Conservation (phyloP, 1,140 invertebrate genomes). For the Drosophila pachea region DNA sequence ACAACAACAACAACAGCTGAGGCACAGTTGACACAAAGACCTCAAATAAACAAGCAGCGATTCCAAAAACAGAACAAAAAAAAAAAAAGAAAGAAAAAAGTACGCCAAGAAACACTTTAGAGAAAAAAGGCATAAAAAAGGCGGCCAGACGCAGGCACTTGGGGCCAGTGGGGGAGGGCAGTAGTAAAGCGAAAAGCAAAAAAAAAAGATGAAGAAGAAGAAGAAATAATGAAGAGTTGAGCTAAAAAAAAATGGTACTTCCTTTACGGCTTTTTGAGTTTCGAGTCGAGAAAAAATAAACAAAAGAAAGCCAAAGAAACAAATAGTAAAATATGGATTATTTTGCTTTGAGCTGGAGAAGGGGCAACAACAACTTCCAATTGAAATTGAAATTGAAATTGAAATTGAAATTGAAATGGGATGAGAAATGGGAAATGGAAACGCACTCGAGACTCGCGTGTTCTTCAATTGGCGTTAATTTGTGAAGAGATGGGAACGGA, state of each 20-base stretch:
- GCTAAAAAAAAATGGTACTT: conserved; percentile 61
- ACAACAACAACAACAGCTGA: not conserved
- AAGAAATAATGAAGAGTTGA: not conserved
- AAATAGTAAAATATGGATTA: conserved; percentile 51
- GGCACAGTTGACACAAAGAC: conserved; percentile 69
- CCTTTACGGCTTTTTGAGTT: conserved; percentile 42
- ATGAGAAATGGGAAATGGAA: conserved; percentile 67
- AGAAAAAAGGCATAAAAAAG: conserved; percentile 17
- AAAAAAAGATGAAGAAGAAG: conserved; percentile 30
- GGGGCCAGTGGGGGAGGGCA: conserved; percentile 19
- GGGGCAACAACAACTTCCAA: conserved; percentile 48
- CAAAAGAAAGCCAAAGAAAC: conserved; percentile 20
- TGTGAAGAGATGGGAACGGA: conserved; percentile 29
- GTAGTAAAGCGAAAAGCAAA: conserved; percentile 13
- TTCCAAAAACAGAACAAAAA: conserved; percentile 49
- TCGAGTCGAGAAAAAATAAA: conserved; percentile 25
- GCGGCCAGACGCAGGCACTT: conserved; percentile 9
- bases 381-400: conserved; percentile 42
- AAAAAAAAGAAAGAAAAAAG: conserved; percentile 42
- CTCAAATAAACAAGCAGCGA: conserved; percentile 71
- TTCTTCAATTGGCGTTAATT: conserved; percentile 43
- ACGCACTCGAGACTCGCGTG: conserved; percentile 47
- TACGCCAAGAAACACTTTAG: conserved; percentile 36
- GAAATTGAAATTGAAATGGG: conserved; percentile 49
- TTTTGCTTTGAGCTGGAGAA: conserved; percentile 54